A percentile compares a stretch with the other conserved stretches of the same genome.
Conservation (phyloP, 2,888 invertebrate genomes). For the Hetaerina titia region DNA sequence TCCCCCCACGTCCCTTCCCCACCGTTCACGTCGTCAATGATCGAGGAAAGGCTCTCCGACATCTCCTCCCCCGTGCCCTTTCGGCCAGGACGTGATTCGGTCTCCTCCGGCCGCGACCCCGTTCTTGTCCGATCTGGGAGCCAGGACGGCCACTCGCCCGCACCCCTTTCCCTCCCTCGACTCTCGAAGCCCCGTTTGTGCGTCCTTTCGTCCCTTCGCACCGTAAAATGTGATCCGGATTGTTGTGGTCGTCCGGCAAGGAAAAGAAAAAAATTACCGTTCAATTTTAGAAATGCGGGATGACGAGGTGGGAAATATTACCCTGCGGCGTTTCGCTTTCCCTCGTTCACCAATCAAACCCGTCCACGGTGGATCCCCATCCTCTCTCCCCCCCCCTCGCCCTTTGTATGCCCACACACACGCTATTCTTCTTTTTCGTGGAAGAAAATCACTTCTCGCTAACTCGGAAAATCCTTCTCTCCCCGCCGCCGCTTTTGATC, state of each 20-base stretch:
- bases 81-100: background rate
- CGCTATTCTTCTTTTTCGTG: background rate
- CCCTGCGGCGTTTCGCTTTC: background rate
- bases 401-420: background rate
- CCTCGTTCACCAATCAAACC: background rate
- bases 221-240: too few relatives aligned
- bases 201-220: background rate
- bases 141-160: background rate
- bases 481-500: background rate
- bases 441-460: background rate
- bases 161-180: background rate
- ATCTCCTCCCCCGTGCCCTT: background rate
- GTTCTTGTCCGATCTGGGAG: background rate
- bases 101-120: background rate
- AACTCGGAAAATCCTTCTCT: background rate
- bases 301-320: background rate
- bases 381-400: too few relatives aligned
- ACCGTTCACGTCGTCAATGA: background rate
- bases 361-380: background rate
- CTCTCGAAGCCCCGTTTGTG: background rate
- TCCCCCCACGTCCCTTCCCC: background rate
- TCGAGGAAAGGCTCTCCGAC: background rate
- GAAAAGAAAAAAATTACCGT: background rate
- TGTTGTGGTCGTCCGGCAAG: background rate
- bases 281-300: background rate